Percentiles rank a stretch among this genome's conserved stretches.
Evolutionary conservation across 2,797 vertebrate species (phyloP).

Genomic region (Sciaenops ocellatus): DNA sequence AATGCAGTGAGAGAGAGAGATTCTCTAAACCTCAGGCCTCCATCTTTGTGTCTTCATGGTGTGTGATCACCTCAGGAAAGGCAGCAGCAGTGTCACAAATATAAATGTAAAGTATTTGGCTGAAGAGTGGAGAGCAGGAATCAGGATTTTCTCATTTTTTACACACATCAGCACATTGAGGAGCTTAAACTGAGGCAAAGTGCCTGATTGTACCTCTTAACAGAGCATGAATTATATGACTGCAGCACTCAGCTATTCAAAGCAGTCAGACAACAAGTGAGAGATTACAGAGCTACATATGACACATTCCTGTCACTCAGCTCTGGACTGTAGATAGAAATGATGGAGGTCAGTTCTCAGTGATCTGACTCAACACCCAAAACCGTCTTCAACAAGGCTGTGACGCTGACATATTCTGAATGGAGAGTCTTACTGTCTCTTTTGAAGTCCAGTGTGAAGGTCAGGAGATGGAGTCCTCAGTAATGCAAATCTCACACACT

Average conservation of each 20-base stretch:
- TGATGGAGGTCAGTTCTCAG: conserved; percentile 20
- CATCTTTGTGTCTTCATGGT: conserved; percentile 1
- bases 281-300: neutral
- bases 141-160: neutral
- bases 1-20: neutral
- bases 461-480: conserved; percentile 4
- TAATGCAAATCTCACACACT: neutral
- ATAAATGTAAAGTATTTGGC: conserved; percentile 30
- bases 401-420: neutral
- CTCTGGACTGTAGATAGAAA: neutral
- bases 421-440: conserved; percentile 22
- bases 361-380: neutral
- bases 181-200: neutral
- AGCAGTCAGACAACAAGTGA: neutral
- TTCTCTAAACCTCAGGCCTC: neutral
- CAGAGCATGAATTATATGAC: neutral
- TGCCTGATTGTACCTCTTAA: neutral
- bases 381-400: neutral
- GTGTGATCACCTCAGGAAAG: conserved; percentile 18
- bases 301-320: conserved; percentile 8
- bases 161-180: conserved; percentile 1
- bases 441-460: conserved; percentile 2
- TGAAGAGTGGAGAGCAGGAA: conserved; percentile 13
- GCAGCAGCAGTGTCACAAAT: conserved; percentile 7
- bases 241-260: neutral